Percentiles rank a stretch among this genome's conserved stretches.
These are phyloP conservation scores for Cuculus canorus DNA, from an alignment of 2,797 vertebrate genomes.

Conservation along the genomic window DNA sequence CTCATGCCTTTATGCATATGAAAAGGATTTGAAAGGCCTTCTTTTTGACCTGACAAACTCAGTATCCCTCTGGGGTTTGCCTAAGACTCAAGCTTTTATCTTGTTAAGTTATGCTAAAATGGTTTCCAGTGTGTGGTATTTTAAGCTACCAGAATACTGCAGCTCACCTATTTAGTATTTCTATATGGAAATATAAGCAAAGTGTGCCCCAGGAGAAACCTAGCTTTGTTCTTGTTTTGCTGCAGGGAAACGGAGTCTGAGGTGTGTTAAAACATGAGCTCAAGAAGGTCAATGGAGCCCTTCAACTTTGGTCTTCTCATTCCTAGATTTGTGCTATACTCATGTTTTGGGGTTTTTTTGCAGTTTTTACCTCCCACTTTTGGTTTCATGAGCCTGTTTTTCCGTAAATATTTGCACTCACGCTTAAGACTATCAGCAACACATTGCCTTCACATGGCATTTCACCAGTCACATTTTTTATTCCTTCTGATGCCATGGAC, in stretches of 20 bases:
- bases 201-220: background rate
- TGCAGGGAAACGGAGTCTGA: background rate
- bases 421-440: background rate
- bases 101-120: background rate
- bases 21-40: background rate
- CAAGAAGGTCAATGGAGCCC: background rate
- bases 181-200: background rate
- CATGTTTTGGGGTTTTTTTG: fast-evolving
- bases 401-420: background rate
- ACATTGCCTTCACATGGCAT: background rate
- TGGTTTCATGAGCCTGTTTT: background rate
- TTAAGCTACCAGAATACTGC: background rate
- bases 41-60: background rate
- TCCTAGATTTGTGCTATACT: background rate
- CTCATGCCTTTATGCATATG: background rate
- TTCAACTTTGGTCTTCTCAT: background rate
- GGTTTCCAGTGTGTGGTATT: background rate
- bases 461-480: background rate
- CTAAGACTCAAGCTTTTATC: background rate
- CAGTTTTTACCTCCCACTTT: background rate
- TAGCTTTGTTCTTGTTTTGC: background rate
- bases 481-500: background rate
- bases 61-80: background rate
- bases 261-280: background rate
- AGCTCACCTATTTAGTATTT: background rate